These are phyloP conservation scores for Salvator merianae DNA, from an alignment of 2,113 vertebrate genomes.

Conservation along the genomic window DNA sequence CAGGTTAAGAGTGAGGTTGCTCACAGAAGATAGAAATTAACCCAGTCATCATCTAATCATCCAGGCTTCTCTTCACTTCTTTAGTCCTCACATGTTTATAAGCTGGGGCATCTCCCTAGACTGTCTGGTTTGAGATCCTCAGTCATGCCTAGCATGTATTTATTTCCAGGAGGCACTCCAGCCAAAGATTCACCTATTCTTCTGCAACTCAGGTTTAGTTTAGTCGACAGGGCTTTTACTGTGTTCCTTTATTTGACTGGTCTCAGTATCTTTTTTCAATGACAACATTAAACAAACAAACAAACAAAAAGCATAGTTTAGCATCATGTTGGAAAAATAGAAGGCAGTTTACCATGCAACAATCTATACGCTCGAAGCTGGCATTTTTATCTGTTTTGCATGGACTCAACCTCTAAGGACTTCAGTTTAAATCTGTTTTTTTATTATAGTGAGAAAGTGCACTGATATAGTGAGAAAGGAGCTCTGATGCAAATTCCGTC, in stretches of 20 bases:
- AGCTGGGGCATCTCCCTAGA: neutral
- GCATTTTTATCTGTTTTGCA: neutral
- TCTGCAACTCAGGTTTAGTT: neutral
- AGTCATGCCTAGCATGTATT: too few species aligned
- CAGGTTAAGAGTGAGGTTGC: too few species aligned
- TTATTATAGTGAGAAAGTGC: slow-evolving; percentile 16
- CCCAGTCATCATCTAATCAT: too few species aligned
- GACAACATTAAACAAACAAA: too few species aligned
- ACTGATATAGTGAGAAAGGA: neutral
- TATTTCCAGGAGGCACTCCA: too few species aligned
- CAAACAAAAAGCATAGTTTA: neutral
- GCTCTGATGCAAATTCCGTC: neutral
- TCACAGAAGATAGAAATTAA: too few species aligned
- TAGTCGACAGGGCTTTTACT: too few species aligned
- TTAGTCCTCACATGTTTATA: neutral
- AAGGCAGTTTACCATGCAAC: neutral
- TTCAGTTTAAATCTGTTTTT: slow-evolving; percentile 17
- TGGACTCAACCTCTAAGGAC: slow-evolving; percentile 11
- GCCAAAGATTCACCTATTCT: neutral
- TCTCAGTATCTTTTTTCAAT: neutral
- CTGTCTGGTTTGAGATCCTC: neutral
- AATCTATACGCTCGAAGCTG: neutral
- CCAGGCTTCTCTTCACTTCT: too few species aligned
- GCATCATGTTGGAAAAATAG: neutral
- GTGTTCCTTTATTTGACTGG: neutral